Conservation (phyloP, 37 sponge, comb jelly and placozoan species). For the Beroe ovata region DNA sequence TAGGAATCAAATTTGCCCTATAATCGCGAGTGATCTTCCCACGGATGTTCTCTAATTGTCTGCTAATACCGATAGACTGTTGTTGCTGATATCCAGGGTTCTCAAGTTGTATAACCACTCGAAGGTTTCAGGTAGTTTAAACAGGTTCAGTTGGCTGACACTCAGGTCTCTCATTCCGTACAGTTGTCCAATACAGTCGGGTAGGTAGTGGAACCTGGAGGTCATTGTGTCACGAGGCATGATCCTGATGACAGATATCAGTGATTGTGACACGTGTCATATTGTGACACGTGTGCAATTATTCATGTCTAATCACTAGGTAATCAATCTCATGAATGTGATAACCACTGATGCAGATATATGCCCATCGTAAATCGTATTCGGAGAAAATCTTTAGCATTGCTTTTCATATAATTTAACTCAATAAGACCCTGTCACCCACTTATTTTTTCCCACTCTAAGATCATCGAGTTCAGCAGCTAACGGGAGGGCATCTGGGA, state of each 20-base stretch:
- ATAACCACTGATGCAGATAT: no score
- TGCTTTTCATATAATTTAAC: not conserved
- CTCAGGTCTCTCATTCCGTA: slow-evolving; percentile 62
- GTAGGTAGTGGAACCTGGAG: not conserved
- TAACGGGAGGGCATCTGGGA: slow-evolving; percentile 27
- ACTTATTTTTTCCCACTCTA: not conserved
- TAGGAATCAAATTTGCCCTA: no score
- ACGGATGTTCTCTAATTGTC: no score
- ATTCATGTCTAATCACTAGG: no score
- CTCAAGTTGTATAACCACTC: slow-evolving; percentile 54
- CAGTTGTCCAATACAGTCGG: slow-evolving; percentile 45
- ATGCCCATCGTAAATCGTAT: no score
- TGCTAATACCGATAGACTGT: slow-evolving; percentile 50
- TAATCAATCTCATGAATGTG: no score
- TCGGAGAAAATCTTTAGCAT: no score
- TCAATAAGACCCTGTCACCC: not conserved
- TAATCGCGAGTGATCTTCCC: no score
- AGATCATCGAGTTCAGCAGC: slow-evolving; percentile 60
- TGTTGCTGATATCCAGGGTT: slow-evolving; percentile 32
- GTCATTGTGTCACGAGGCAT: not conserved
- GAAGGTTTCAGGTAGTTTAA: slow-evolving; percentile 27
- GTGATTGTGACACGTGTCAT: not conserved
- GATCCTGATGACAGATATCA: not conserved
- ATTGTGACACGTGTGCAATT: not conserved
- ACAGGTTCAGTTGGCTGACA: slow-evolving; percentile 8